These are phyloP conservation scores for Podarcis raffonei DNA, from an alignment of 2,113 vertebrate species.

Conservation along the genomic window DNA sequence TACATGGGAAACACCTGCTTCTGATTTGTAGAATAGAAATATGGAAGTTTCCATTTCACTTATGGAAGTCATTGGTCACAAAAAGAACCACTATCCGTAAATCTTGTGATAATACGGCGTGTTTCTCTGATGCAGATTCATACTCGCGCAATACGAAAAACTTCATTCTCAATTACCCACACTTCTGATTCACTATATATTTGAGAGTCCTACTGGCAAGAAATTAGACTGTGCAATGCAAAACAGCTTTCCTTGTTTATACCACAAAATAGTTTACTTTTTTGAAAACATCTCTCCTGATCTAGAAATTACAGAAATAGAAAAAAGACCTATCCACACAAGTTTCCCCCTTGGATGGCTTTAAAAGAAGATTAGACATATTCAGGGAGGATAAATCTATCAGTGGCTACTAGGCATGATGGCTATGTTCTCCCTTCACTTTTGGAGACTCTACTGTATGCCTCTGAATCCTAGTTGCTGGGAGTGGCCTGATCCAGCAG, in stretches of 20 bases:
- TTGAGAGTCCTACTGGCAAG: not conserved
- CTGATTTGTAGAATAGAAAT: slow-evolving; percentile 4
- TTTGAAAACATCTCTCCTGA: not conserved
- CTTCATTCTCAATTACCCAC: not conserved
- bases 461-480: no score
- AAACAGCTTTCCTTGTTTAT: not conserved
- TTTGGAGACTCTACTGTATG: no score
- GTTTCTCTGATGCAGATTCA: not conserved
- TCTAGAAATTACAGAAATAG: not conserved
- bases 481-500: no score
- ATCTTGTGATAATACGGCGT: not conserved
- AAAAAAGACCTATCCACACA: not conserved
- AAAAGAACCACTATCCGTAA: slow-evolving; percentile 7
- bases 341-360: not conserved
- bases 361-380: no score
- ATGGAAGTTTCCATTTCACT: slow-evolving; percentile 22
- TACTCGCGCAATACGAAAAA: not conserved
- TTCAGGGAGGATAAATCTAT: no score
- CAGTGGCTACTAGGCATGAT: no score
- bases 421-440: no score
- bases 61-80: slow-evolving; percentile 32
- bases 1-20: slow-evolving; percentile 38
- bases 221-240: not conserved
- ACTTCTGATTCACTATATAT: not conserved
- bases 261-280: not conserved